Base-by-base conservation (phyloP, 2,888 invertebrate genomes). In the Lasioglossum pauxillum region DNA sequence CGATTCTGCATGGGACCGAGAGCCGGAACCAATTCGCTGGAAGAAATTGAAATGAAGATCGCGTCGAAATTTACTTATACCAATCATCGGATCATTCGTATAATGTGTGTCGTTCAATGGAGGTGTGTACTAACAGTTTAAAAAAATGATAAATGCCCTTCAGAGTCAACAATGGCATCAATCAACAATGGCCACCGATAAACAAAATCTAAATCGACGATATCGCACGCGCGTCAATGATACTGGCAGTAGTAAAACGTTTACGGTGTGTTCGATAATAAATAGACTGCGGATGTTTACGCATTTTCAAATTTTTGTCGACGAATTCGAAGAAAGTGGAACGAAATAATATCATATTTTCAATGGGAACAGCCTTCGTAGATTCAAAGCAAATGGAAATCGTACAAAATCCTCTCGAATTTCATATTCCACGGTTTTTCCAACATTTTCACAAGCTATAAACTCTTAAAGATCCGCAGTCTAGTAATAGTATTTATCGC, bases 201-300 rank as follows among this genome's bases (percentile, higher is more conserved):
- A 67, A 38, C 46, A 23, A 49, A 49, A 49, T 1, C 16, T 5
- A 7, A 53, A 75, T 76, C 46, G 71, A 75, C 27, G 69, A 60
- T 74, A 41, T 76, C 57, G 49, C 78, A 72, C 79, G 79, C 75
- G 49, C 79, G 78, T 67, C 69, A 57, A 75, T 53, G 78, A 82
- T 82, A 31, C 84, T 86, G 85, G 86, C 86, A 85, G 85, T 85
- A 85, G 76, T 86, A 76, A 82, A 67, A 74, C 74, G 76, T 78
- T 67, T 14, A 46, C 69, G 53, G 64, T 44, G 44, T 44, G 44
- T 44, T 44, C 44, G 44, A 44, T 44, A 44, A 44, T 44, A 44
- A 44, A 44, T 44, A 44, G 44, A 44, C 44, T 12, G 44, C 14
- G 44, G 12, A 44, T 44, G 12, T 44, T 44, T 44, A 44, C 44